Conservation (phyloP, 2,113 vertebrate genomes). For the Gracilinanus agilis region DNA sequence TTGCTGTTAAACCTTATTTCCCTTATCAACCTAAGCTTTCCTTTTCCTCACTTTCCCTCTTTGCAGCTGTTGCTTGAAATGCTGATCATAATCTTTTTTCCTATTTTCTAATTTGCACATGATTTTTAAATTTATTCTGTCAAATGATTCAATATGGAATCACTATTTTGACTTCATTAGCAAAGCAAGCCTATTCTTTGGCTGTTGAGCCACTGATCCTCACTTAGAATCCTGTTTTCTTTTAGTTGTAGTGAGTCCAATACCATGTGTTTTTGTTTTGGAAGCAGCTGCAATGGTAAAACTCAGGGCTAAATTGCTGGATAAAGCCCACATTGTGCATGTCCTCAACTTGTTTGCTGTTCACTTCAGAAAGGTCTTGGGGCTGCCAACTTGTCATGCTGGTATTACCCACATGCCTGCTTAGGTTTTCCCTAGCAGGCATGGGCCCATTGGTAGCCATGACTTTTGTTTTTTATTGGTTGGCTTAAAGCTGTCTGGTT, state of each 20-base stretch:
- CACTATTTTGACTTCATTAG: conserved; percentile 68
- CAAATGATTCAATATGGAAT: conserved; percentile 20
- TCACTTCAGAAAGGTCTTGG: conserved; percentile 67
- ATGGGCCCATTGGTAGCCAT: conserved; percentile 26
- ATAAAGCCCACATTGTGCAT: conserved; percentile 71
- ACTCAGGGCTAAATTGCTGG: conserved; percentile 62
- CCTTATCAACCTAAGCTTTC: neutral
- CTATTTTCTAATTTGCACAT: conserved; percentile 46
- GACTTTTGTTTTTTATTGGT: conserved; percentile 25
- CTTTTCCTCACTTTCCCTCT: conserved; percentile 8
- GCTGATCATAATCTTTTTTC: neutral
- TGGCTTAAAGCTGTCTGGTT: conserved; percentile 48
- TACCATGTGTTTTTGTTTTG: conserved; percentile 72
- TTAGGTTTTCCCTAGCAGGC: conserved; percentile 57
- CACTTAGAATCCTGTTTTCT: conserved; percentile 75
- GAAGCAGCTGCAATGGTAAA: conserved; percentile 66
- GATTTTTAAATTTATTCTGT: conserved; percentile 57
- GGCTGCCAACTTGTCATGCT: conserved; percentile 59
- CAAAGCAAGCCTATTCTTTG: conserved; percentile 53
- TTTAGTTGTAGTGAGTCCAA: conserved; percentile 51
- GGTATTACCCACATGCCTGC: conserved; percentile 46
- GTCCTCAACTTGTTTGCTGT: conserved; percentile 72
- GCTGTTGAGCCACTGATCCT: conserved; percentile 69
- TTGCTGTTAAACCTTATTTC: conserved; percentile 53
- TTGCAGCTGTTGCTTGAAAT: conserved; percentile 47